These are phyloP conservation scores for Hylaea fasciaria DNA, from an alignment of 2,888 invertebrate species.

Conservation along the genomic window DNA sequence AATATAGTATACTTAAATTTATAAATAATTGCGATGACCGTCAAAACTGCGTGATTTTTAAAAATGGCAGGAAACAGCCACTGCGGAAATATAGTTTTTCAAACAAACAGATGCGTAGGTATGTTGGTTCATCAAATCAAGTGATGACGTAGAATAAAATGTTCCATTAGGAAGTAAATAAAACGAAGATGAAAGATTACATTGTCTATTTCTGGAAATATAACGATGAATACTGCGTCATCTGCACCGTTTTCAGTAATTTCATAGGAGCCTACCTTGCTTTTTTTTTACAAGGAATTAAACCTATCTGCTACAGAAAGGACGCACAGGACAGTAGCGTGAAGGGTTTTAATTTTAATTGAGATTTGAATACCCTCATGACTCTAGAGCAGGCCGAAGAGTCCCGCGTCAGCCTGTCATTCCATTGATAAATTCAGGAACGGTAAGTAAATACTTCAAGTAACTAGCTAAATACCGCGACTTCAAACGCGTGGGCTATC, in stretches of 20 bases:
- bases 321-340: too few species aligned
- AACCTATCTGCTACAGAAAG: background rate
- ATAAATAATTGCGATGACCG: slow-evolving; percentile 17
- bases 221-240: slow-evolving; percentile 22
- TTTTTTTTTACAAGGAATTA: background rate
- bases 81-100: slow-evolving; percentile 34
- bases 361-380: too few species aligned
- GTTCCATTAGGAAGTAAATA: slow-evolving; percentile 47
- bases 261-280: background rate
- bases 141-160: slow-evolving; percentile 40
- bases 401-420: too few species aligned
- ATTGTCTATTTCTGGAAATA: slow-evolving; percentile 26
- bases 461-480: too few species aligned
- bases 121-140: slow-evolving; percentile 22
- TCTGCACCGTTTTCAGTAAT: background rate
- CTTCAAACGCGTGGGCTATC: too few species aligned
- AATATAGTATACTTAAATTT: slow-evolving; percentile 6
- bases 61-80: slow-evolving; percentile 33
- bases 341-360: too few species aligned
- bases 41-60: slow-evolving; percentile 20
- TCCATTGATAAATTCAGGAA: too few species aligned
- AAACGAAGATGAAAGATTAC: slow-evolving; percentile 32
- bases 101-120: slow-evolving; percentile 32
- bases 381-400: too few species aligned
- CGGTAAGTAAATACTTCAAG: too few species aligned